phyloP scores from a whole-genome alignment of 2,888 invertebrate species.

The Acrobeloides nanus region DNA sequence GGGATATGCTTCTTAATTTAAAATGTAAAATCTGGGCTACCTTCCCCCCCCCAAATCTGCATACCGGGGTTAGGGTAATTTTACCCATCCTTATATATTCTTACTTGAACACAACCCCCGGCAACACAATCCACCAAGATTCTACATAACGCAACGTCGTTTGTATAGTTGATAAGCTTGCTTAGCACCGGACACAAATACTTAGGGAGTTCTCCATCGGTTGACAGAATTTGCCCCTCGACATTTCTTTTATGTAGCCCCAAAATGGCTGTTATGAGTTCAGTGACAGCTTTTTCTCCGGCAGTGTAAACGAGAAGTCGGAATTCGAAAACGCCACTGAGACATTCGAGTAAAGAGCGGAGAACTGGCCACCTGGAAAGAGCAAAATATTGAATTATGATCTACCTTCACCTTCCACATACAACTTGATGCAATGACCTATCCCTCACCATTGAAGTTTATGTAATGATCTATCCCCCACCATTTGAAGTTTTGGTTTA shows the following conservation, averaged over 20 bases:
- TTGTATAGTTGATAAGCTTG: conserved; percentile 19
- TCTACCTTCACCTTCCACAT: no score
- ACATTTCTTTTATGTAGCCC: conserved; percentile 7
- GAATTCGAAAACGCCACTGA: conserved; percentile 25
- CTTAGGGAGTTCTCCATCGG: conserved; percentile 15
- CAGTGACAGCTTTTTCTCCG: conserved; percentile 8
- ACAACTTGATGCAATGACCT: no score
- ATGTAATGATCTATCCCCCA: no score
- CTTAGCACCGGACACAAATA: conserved; percentile 29
- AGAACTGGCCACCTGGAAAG: conserved; percentile 21
- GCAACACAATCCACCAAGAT: conserved; percentile 12
- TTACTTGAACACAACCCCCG: conserved; percentile 12
- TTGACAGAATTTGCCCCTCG: neutral
- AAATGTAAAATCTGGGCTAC: no score
- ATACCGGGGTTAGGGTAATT: no score
- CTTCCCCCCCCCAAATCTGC: no score
- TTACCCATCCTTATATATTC: no score
- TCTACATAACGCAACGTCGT: conserved; percentile 7
- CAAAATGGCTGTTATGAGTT: conserved; percentile 15
- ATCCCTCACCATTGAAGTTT: no score
- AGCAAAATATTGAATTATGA: no score
- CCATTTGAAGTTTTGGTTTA: no score
- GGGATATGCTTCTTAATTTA: conserved; percentile 2
- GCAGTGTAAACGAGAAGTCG: conserved; percentile 20
- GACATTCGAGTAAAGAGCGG: conserved; percentile 15